phyloP scores from a whole-genome alignment of 1,140 invertebrate species.

The Drosophila triauraria region DNA sequence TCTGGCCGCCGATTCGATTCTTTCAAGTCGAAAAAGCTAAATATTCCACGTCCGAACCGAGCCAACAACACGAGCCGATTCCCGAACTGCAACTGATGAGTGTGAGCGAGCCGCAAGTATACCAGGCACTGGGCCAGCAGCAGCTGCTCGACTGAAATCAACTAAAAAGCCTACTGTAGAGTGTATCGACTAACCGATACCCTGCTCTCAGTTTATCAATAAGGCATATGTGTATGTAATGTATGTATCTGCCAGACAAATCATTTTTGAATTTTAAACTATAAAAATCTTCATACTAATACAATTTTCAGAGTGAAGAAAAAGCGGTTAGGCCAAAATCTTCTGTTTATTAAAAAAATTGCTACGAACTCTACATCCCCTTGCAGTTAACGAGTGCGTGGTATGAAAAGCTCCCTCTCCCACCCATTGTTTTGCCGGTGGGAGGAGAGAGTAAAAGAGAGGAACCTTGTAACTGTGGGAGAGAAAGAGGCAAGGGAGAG shows the following conservation, averaged over 20 bases:
- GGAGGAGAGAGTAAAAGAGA: slow-evolving; percentile 9
- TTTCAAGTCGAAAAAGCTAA: slow-evolving; percentile 42
- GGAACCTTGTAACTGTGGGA: not conserved
- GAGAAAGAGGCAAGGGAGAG: not conserved
- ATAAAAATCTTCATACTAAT: no score
- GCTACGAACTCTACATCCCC: not conserved
- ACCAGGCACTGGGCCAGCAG: slow-evolving; percentile 36
- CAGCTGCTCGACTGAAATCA: slow-evolving; percentile 18
- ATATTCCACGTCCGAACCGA: slow-evolving; percentile 34
- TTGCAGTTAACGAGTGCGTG: not conserved
- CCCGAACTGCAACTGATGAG: slow-evolving; percentile 45
- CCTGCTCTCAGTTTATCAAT: not conserved
- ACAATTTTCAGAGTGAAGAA: no score
- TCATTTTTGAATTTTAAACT: no score
- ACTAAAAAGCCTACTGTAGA: not conserved
- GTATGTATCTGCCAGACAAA: no score
- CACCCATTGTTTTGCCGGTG: slow-evolving; percentile 18
- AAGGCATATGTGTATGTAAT: not conserved
- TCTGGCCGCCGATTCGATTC: slow-evolving; percentile 43
- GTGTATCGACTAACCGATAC: not conserved
- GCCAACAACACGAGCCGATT: slow-evolving; percentile 32
- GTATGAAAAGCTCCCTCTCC: slow-evolving; percentile 32
- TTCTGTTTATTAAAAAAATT: not conserved
- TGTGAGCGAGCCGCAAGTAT: slow-evolving; percentile 27
- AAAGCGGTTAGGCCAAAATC: no score